Conservation (phyloP, 1,140 invertebrate genomes). For the Euura lappo region DNA sequence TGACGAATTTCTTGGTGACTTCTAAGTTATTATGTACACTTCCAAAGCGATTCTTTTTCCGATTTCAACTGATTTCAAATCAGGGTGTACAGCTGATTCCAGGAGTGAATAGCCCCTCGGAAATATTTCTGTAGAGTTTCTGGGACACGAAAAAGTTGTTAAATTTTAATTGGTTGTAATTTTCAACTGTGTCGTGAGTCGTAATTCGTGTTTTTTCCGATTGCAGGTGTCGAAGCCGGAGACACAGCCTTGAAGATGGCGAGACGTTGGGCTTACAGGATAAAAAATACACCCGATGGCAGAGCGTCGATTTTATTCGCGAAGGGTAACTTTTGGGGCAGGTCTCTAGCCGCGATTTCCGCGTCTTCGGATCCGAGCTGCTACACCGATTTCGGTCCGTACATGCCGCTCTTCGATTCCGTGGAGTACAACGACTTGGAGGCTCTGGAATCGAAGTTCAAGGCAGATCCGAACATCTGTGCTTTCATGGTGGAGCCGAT, state of each 20-base stretch:
- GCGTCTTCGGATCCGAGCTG: slow-evolving; percentile 75
- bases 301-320: slow-evolving; percentile 80
- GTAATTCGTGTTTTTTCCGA: too few relatives aligned
- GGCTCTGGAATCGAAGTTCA: slow-evolving; percentile 67
- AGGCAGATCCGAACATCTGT: slow-evolving; percentile 65
- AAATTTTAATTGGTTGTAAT: too few relatives aligned
- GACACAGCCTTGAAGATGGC: slow-evolving; percentile 82
- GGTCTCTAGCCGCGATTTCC: slow-evolving; percentile 81
- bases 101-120: too few relatives aligned
- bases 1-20: too few relatives aligned
- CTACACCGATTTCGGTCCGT: slow-evolving; percentile 78
- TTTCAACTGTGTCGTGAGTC: too few relatives aligned
- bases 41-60: too few relatives aligned
- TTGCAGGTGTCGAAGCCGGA: slow-evolving; percentile 77
- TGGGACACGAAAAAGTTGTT: too few relatives aligned
- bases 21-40: too few relatives aligned
- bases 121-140: too few relatives aligned
- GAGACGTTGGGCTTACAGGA: slow-evolving; percentile 79
- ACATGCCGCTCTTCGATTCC: slow-evolving; percentile 75
- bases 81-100: too few relatives aligned
- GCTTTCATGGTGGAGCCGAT: slow-evolving; percentile 87
- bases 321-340: slow-evolving; percentile 82
- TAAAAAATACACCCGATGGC: slow-evolving; percentile 75
- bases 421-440: slow-evolving; percentile 76
- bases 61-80: too few relatives aligned